Conservation (phyloP, 2,113 vertebrate species). For the Dicentrarchus labrax region DNA sequence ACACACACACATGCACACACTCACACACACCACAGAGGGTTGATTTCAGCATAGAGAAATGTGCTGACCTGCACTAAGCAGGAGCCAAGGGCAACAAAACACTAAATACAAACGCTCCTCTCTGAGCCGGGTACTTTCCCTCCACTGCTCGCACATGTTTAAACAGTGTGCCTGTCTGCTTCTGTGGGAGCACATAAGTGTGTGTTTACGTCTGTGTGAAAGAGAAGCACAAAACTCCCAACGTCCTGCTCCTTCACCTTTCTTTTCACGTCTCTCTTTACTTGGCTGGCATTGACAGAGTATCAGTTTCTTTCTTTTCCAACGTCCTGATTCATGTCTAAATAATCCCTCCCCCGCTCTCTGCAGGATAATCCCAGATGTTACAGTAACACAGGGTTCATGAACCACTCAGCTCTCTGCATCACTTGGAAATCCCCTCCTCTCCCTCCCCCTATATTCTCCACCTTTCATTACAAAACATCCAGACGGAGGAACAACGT, state of each 20-base stretch:
- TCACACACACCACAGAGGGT: constrained; percentile 78
- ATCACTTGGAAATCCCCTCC: constrained; percentile 54
- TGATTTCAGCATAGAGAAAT: constrained; percentile 88
- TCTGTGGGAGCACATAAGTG: constrained; percentile 3
- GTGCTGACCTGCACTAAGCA: constrained; percentile 89
- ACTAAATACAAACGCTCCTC: constrained; percentile 84
- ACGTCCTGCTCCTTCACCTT: background rate
- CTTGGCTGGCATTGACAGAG: background rate
- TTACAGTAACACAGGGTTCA: constrained; percentile 25
- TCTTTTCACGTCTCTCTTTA: background rate
- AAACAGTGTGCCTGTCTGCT: constrained; percentile 52
- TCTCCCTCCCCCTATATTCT: background rate
- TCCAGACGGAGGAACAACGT: constrained; percentile 24
- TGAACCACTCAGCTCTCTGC: constrained; percentile 25
- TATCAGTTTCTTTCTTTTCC: background rate
- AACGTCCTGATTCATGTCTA: background rate
- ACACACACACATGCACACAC: constrained; percentile 43
- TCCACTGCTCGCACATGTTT: constrained; percentile 67
- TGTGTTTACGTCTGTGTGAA: constrained; percentile 20
- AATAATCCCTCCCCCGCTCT: background rate
- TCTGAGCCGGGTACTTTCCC: constrained; percentile 83
- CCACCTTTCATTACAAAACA: constrained; percentile 28
- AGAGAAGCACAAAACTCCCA: background rate
- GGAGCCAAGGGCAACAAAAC: constrained; percentile 87
- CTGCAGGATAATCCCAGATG: constrained; percentile 47